These are phyloP conservation scores for Araneus ventricosus DNA, from an alignment of 1,140 invertebrate genomes.

Conservation along the genomic window DNA sequence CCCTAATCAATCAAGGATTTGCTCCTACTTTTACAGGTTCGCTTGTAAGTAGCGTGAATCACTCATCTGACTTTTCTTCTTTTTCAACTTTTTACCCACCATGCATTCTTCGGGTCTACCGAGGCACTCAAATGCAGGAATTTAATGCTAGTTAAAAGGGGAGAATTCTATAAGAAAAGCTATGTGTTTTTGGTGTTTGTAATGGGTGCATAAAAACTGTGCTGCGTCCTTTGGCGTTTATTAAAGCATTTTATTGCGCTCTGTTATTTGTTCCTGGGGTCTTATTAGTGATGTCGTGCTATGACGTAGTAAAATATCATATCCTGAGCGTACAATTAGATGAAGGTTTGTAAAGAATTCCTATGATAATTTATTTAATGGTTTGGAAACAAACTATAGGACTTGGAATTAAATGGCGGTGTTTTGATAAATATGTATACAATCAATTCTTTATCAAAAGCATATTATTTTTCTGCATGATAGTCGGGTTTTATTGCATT, in stretches of 20 bases:
- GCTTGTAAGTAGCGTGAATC: slow-evolving; percentile 16
- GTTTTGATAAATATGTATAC: slow-evolving; percentile 9
- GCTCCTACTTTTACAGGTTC: slow-evolving; percentile 31
- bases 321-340: neutral
- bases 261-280: slow-evolving; percentile 18
- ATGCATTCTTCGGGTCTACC: neutral
- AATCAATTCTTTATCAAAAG: neutral
- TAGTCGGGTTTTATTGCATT: neutral
- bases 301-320: slow-evolving; percentile 16
- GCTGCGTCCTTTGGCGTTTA: neutral
- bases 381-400: neutral
- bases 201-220: neutral
- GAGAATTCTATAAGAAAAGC: neutral
- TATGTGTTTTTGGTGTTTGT: neutral
- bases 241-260: slow-evolving; percentile 32
- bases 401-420: neutral
- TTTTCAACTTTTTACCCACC: neutral
- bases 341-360: neutral
- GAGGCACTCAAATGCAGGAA: neutral
- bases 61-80: neutral
- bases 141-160: slow-evolving; percentile 32
- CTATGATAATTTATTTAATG: slow-evolving; percentile 10
- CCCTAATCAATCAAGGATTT: slow-evolving; percentile 54
- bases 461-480: neutral
- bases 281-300: slow-evolving; percentile 39